Conservation (phyloP, 2,113 vertebrate genomes). For the Cynoglossus semilaevis region DNA sequence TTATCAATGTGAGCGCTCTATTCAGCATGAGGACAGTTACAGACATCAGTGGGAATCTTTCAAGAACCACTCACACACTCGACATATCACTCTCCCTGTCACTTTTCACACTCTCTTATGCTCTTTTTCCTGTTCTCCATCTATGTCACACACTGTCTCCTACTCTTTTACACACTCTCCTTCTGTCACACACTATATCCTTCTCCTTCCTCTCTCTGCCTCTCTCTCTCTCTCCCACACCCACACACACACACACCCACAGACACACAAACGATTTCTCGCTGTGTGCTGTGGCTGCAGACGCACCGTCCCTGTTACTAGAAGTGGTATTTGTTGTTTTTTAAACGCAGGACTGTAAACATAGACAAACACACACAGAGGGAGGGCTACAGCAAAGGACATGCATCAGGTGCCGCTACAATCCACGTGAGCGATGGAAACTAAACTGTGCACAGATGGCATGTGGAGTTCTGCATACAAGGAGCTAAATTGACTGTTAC, state of each 20-base stretch:
- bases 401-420: slow-evolving; percentile 32
- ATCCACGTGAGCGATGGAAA: background rate
- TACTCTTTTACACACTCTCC: slow-evolving; percentile 50
- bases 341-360: slow-evolving; percentile 46
- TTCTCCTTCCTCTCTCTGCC: slow-evolving; percentile 15
- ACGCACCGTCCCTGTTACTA: slow-evolving; percentile 40
- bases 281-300: slow-evolving; percentile 48
- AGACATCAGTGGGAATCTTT: too few species aligned
- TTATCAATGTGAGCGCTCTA: too few species aligned
- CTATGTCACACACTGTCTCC: slow-evolving; percentile 44
- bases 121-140: slow-evolving; percentile 65
- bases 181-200: slow-evolving; percentile 56
- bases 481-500: slow-evolving; percentile 13
- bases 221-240: slow-evolving; percentile 4
- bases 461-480: background rate
- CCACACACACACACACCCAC: slow-evolving; percentile 16
- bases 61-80: slow-evolving; percentile 6
- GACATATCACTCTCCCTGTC: slow-evolving; percentile 42
- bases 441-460: slow-evolving; percentile 29
- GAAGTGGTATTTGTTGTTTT: slow-evolving; percentile 67
- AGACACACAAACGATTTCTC: slow-evolving; percentile 17
- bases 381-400: slow-evolving; percentile 5
- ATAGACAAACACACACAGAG: slow-evolving; percentile 27
- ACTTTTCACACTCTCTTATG: slow-evolving; percentile 57
- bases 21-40: too few species aligned